Base-by-base conservation (phyloP, 2,113 vertebrate genomes). In the Pantherophis guttatus region DNA sequence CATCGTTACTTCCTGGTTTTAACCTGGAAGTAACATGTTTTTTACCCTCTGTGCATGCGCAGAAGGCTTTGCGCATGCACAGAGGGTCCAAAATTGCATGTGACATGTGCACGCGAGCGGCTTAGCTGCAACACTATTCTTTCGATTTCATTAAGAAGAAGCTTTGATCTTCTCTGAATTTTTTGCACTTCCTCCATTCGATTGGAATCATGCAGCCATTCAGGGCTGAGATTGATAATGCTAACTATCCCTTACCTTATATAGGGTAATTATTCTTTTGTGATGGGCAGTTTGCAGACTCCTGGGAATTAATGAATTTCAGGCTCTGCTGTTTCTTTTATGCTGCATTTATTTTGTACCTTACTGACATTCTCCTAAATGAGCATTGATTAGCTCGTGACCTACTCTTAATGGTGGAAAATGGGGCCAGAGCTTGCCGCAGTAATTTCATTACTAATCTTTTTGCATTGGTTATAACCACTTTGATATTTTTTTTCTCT, bases 281-380 rank as follows among this genome's bases (percentile, higher is more conserved):
- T 94, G 95, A 96, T 75, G 94, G 39, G 94, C 44, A 89, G 93
- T 94, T 94, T 95, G 90, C 91, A 88, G 50, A 94, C 91, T 96
- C 95, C 90, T 91, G 48, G 75, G 44, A 94, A 94, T 29, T 93
- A 96, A 96, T 91, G 55, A 94, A 96, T 95, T 96, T 95, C 94
- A 96, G 92, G 87, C 93, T 96, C 95, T 95, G 93, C 95, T 95
- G 93, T 29, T 48, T 29, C 75, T 62, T 81, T 93, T 96, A 95
- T 93, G 95, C 90, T 92, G 95, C 92, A 95, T 95, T 52, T 97
- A 96, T 95, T 97, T 94, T 96, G 52, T 90, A 93, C 53, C 70
- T 86, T 93, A 91, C 94, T 29, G 59, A 94, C 96, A 93, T 95
- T 97, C 95, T 97, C 95, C 93, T 94, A 96, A 96, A 94, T 94